Conservation (phyloP, 2,797 vertebrate species). For the Percopsis omiscomaycus region DNA sequence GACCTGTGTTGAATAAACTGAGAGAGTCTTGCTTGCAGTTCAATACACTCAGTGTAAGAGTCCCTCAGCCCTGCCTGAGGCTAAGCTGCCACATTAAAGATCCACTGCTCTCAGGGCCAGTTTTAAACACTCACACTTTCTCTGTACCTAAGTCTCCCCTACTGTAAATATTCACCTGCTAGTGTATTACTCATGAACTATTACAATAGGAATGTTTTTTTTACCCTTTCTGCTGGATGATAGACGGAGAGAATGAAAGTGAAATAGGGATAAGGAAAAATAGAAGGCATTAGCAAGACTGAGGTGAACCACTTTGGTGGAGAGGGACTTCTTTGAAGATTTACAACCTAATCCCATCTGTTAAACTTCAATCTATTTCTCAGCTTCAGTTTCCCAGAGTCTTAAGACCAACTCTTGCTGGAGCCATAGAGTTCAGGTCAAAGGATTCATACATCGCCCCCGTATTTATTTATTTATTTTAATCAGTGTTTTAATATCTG, state of each 20-base stretch:
- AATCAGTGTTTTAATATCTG: constrained; percentile 41
- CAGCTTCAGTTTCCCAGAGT: constrained; percentile 69
- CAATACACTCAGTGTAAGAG: constrained; percentile 27
- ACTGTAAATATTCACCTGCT: constrained; percentile 52
- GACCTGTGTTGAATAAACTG: background rate
- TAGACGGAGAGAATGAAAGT: background rate
- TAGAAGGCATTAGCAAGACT: constrained; percentile 61
- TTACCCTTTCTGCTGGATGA: background rate
- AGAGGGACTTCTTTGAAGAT: constrained; percentile 73
- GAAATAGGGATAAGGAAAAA: constrained; percentile 32
- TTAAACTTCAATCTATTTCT: constrained; percentile 56
- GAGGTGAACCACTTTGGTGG: constrained; percentile 58
- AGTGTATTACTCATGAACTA: constrained; percentile 28
- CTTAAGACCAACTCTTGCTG: constrained; percentile 63
- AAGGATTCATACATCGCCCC: constrained; percentile 47
- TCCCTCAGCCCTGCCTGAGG: constrained; percentile 59
- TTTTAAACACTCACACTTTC: constrained; percentile 39
- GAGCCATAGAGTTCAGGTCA: constrained; percentile 58
- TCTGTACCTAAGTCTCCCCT: background rate
- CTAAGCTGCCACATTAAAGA: constrained; percentile 56
- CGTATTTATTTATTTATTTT: constrained; percentile 42
- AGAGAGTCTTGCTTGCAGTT: background rate
- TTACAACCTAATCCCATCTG: constrained; percentile 73
- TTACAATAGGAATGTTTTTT: background rate
- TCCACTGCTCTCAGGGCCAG: constrained; percentile 31